A percentile compares a stretch with the other conserved stretches of the same genome.
phyloP scores from a whole-genome alignment of 2,113 vertebrate genomes.

The Hydrochoerus hydrochaeris region DNA sequence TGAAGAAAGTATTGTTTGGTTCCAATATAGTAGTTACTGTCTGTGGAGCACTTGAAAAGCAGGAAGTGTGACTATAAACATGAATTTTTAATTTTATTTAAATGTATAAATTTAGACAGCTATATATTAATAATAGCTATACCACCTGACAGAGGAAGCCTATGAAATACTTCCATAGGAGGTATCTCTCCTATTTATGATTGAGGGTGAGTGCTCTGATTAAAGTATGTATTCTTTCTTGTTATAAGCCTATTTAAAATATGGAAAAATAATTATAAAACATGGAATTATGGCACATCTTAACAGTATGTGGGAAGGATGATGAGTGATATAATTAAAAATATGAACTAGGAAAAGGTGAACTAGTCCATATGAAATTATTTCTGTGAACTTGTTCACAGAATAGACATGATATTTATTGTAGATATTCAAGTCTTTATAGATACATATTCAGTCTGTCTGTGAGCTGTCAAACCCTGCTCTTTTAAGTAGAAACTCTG shows the following conservation, averaged over 20 bases:
- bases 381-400: background rate
- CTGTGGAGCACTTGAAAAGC: background rate
- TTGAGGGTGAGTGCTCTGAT: background rate
- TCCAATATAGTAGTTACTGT: background rate
- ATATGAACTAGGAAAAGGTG: background rate
- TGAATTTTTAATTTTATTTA: slow-evolving; percentile 26
- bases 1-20: background rate
- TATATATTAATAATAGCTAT: background rate
- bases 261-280: background rate
- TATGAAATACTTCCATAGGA: background rate
- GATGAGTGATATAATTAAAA: background rate
- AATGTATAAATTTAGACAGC: slow-evolving; percentile 11
- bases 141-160: background rate
- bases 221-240: background rate
- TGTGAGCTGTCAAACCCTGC: background rate
- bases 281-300: background rate
- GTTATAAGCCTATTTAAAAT: slow-evolving; percentile 8
- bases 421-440: background rate
- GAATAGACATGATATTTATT: background rate
- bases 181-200: background rate
- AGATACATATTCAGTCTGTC: background rate
- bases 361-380: background rate
- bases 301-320: background rate
- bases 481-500: background rate
- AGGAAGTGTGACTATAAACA: background rate